Base-by-base conservation (phyloP, 1,140 invertebrate species). In the Cataglyphis hispanica region DNA sequence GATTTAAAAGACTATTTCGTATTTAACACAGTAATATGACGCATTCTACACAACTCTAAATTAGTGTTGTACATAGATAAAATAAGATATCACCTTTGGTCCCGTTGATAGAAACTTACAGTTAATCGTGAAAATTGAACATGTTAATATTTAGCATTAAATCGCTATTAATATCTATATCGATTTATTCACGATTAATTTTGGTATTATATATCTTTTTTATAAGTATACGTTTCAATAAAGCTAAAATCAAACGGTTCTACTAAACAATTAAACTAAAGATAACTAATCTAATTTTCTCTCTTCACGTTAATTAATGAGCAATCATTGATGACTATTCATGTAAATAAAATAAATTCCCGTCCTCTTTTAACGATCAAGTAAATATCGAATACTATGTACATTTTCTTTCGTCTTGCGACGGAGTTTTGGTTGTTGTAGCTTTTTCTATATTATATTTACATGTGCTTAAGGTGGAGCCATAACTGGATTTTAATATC, bases 51-150 rank as follows among this genome's bases (percentile, higher is more conserved):
- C 63, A 89, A 70, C 31, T 67, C 70, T 88, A 87, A 87, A 90
- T 92, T 92, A 50, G 46, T 87, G 86, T 93, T 92, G 89, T 91
- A 91, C 87, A 81, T 89, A 84, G 61, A 85, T 93, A 92, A 90
- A 93, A 91, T 92, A 93, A 92, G 86, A 89, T 90, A 89, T 92
- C 93, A 94, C 93, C 94, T 94, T 94, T 94, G 93, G 94, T 94
- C 93, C 94, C 94, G 87, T 93, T 94, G 90, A 94, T 93, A 94
- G 93, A 94, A 94, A 93, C 93, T 93, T 93, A 93, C 27, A 87
- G 72, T 85, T 88, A 87, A 90, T 85, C 69, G 83, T 88, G 91
- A 91, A 89, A 78, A 87, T 92, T 91, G 91, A 70, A 93, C 66
- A 61, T 88, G 78, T 92, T 91, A 92, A 87, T 92, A 63, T 10